Base-by-base conservation (phyloP, 2,797 vertebrate genomes). In the Saxicola maurus region DNA sequence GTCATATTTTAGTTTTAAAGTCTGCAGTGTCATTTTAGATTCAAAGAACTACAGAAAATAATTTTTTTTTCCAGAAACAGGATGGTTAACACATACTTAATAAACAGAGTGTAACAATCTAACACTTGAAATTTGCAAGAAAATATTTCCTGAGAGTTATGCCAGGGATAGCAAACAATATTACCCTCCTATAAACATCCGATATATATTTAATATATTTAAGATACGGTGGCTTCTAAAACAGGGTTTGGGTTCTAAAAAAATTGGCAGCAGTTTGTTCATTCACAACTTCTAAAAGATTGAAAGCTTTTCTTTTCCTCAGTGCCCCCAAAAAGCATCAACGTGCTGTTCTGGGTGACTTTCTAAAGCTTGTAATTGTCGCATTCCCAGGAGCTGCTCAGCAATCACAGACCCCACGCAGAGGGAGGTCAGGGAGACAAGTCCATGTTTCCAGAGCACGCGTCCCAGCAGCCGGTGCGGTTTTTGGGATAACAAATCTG, bases 321-420 rank as follows among this genome's bases (percentile, higher is more conserved):
- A 14, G 21, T 64, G 76, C 51, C 66, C 59, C 56, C 48, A 46
- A 92, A 71, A 93, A 86, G 68, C 60, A 90, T 48, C 91, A 92
- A 91, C 72, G 52, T 45, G 81, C 86, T 82, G 46, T 73, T 92
- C 92, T 73, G 81, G 46, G 49, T 86, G 89, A 56, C 48, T 87
- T 90, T 90, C 77, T 84, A 74, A 88, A 84, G 88, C 67, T 88
- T 90, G 31, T 91, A 96, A 94, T 82, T 88, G 92, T 56, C 31
- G 51, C 55, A 87, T 86, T 81, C 75, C 8, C 65, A 65, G 85
- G 35, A 92, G 68, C 82, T 90, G 96, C 95, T 86, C 83, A 90
- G 76, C 67, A 92, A 85, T 61, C 53, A 59, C 38, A 43, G 61
- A 38, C 38, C 15, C 19, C 45, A 37, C 43, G 35, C 59, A 71